Base-by-base conservation (phyloP, 1,140 invertebrate genomes). In the Archegozetes longisetosus region DNA sequence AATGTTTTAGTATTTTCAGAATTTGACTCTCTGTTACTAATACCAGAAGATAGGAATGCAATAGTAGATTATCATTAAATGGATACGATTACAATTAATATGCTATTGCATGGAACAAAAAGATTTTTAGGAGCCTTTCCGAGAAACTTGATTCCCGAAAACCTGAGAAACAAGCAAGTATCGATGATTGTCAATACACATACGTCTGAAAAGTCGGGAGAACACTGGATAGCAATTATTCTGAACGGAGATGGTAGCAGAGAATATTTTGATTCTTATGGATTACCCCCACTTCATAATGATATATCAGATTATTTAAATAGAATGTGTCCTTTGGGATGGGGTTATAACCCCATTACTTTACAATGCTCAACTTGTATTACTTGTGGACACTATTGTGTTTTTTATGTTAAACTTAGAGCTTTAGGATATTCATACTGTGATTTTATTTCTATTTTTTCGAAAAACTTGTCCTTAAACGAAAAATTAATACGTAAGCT, bases 201-300 rank as follows among this genome's bases (percentile, higher is more conserved):
- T 26, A 6, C 25, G 20, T 9, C 13, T 32, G 9, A 46, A n/a
- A 13, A 47, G 20, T 26, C 40, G 3, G 60, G 62, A 4, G 24
- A 59, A 29, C 60, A 62, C 53, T 64, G 62, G 62, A 27, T 64
- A 23, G 64, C 32, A 57, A 61, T 64, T 24, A 55, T 27, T 52
- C 27, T 60, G 23, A 20, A 12, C 27, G 27, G 17, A 53, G 23
- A 58, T 22, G 9, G 53, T 57, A 4, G 2, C 3, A 53, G 24
- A 14, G 52, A 60, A 29, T 60, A 60, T 27, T 60, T 60, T 4
- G 58, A 60, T 59, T 24, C 23, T 23, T 58, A 29, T 23, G 58
- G 58, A 12, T 32, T 60, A 3, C 53, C 53, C 6, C 53, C 53
- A 47, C 6, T 55, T 4, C 9, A 20, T 20, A n/a, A n/a, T 20